A percentile compares a stretch with the other conserved stretches of the same genome.
Conservation (phyloP, 2,888 invertebrate species). For the Pardosa pseudoannulata region DNA sequence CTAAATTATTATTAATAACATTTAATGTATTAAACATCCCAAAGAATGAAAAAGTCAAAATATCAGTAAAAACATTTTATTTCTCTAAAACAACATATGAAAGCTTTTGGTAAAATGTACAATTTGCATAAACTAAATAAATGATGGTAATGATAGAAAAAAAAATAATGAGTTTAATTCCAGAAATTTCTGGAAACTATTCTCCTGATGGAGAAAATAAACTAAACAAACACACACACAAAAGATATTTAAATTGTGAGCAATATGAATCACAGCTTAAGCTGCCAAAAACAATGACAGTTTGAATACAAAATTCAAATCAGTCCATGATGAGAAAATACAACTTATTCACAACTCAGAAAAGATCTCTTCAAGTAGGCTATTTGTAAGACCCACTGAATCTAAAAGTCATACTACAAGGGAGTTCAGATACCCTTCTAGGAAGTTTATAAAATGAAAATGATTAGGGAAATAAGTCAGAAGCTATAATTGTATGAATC, state of each 20-base stretch:
- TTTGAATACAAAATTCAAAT: constrained; percentile 3
- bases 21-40: too few relatives aligned
- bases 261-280: constrained; percentile 48
- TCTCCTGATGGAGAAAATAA: not conserved
- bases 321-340: constrained; percentile 18
- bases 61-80: constrained; percentile 50
- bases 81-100: constrained; percentile 59
- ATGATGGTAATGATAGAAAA: not conserved
- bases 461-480: too few relatives aligned
- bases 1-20: too few relatives aligned
- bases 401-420: too few relatives aligned
- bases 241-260: constrained; percentile 13
- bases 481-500: too few relatives aligned
- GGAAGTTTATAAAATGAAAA: too few relatives aligned
- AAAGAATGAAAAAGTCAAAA: not conserved
- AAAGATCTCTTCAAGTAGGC: not conserved
- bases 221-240: not conserved
- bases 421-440: too few relatives aligned
- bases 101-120: constrained; percentile 59
- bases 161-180: not conserved
- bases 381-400: too few relatives aligned
- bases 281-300: constrained; percentile 41
- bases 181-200: not conserved
- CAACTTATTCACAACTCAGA: not conserved
- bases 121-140: constrained; percentile 27